Conservation (phyloP, 2,888 invertebrate species). For the Notocelia uddmanniana region DNA sequence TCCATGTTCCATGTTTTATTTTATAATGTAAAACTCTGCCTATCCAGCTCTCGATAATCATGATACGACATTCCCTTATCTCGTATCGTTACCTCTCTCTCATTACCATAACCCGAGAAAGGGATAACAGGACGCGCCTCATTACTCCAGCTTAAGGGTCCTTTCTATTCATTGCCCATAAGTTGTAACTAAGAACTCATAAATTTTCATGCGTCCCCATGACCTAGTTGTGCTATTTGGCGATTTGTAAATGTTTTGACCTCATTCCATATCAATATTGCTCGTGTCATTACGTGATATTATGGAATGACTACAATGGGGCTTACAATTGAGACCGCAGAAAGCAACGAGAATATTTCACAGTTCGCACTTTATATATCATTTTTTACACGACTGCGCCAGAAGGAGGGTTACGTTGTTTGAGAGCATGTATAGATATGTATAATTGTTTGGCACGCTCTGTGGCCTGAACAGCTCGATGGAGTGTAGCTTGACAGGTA, state of each 20-base stretch:
- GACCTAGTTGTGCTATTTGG: slow-evolving; percentile 31
- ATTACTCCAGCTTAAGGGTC: slow-evolving; percentile 25
- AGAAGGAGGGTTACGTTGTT: no score
- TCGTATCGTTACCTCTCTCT: slow-evolving; percentile 18
- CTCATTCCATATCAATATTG: slow-evolving; percentile 19
- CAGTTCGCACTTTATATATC: no score
- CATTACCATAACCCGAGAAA: slow-evolving; percentile 27
- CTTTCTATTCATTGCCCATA: slow-evolving; percentile 41
- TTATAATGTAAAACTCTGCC: no score
- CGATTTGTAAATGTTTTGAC: slow-evolving; percentile 29
- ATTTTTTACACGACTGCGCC: no score
- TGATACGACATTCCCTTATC: slow-evolving; percentile 5
- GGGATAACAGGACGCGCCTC: slow-evolving; percentile 24
- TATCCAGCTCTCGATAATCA: not conserved
- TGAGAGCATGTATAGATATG: no score
- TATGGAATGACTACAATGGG: no score
- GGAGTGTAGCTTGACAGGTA: no score
- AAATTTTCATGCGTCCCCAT: slow-evolving; percentile 32
- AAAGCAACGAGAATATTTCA: no score
- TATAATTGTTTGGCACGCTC: no score
- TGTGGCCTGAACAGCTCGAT: no score
- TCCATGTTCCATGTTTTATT: no score
- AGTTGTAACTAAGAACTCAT: slow-evolving; percentile 33
- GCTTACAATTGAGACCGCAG: no score
- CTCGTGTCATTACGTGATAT: not conserved